Percentiles rank a stretch among this genome's conserved stretches.
These are phyloP conservation scores for Poecilobothrus nobilitatus DNA, from an alignment of 2,888 invertebrate genomes.

Conservation along the genomic window DNA sequence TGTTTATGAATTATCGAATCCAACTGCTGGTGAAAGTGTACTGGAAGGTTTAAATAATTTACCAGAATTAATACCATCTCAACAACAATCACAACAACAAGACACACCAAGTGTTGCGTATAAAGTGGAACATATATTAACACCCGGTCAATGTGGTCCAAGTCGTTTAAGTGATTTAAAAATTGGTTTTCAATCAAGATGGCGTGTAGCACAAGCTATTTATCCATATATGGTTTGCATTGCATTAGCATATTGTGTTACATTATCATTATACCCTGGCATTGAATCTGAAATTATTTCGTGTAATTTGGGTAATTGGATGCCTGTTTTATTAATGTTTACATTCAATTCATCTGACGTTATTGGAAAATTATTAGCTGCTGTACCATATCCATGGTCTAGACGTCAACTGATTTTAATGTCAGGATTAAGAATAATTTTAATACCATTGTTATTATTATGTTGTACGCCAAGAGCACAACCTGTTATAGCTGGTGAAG, in stretches of 20 bases:
- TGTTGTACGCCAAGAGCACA: slow-evolving; percentile 70
- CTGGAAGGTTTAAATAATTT: slow-evolving; percentile 40
- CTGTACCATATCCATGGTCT: slow-evolving; percentile 76
- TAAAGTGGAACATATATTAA: slow-evolving; percentile 43
- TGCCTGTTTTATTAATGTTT: slow-evolving; percentile 86
- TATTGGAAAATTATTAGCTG: slow-evolving; percentile 73
- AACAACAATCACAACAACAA: background rate
- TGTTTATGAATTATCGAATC: slow-evolving; percentile 67
- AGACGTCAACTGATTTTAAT: slow-evolving; percentile 66
- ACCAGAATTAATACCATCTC: slow-evolving; percentile 33
- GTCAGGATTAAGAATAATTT: slow-evolving; percentile 60
- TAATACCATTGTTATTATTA: slow-evolving; percentile 73
- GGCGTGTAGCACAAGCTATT: slow-evolving; percentile 73
- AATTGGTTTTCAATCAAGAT: slow-evolving; percentile 49
- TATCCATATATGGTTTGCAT: slow-evolving; percentile 89
- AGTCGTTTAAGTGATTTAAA: slow-evolving; percentile 39
- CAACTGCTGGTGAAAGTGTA: slow-evolving; percentile 47
- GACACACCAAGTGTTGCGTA: slow-evolving; percentile 36
- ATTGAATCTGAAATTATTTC: slow-evolving; percentile 82
- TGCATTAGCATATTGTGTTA: slow-evolving; percentile 80
- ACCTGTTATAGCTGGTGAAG: slow-evolving; percentile 62
- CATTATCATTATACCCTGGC: slow-evolving; percentile 81
- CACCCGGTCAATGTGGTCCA: slow-evolving; percentile 38
- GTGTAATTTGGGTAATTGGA: slow-evolving; percentile 76
- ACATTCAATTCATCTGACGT: slow-evolving; percentile 81